phyloP scores from a whole-genome alignment of 2,888 invertebrate species.

The Parnassius glacialis region DNA sequence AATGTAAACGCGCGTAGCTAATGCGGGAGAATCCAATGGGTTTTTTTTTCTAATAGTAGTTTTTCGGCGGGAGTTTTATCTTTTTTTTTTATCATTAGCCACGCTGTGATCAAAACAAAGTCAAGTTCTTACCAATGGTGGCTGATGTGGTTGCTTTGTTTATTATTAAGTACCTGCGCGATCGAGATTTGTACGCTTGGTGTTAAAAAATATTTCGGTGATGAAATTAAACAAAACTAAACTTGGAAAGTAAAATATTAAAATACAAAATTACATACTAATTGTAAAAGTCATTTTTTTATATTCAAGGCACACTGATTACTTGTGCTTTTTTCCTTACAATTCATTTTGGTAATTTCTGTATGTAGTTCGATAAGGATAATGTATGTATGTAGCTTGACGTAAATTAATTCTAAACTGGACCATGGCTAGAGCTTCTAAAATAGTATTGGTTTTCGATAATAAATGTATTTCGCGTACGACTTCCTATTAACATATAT shows the following conservation, averaged over 20 bases:
- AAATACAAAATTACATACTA: too few relatives aligned
- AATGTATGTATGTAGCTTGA: neutral
- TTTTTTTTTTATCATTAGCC: slow-evolving; percentile 29
- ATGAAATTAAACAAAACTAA: too few relatives aligned
- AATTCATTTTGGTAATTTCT: neutral
- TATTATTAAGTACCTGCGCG: slow-evolving; percentile 8
- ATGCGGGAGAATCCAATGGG: slow-evolving; percentile 58
- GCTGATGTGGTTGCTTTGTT: neutral
- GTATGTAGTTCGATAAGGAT: slow-evolving; percentile 2
- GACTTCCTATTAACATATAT: too few relatives aligned
- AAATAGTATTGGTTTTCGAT: too few relatives aligned
- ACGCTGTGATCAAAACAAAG: slow-evolving; percentile 14
- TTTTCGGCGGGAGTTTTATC: slow-evolving; percentile 25
- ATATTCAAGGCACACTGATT: too few relatives aligned
- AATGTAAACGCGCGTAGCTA: slow-evolving; percentile 51
- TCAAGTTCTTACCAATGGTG: slow-evolving; percentile 28
- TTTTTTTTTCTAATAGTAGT: slow-evolving; percentile 43
- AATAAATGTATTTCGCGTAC: too few relatives aligned
- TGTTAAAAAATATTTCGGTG: too few relatives aligned
- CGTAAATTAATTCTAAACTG: neutral
- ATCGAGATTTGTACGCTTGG: too few relatives aligned
- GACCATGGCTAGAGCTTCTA: too few relatives aligned
- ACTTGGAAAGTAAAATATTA: too few relatives aligned
- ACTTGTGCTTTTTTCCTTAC: neutral
- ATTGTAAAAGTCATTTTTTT: too few relatives aligned